These are phyloP conservation scores for Diadromus collaris DNA, from an alignment of 2,888 invertebrate species.

Conservation along the genomic window DNA sequence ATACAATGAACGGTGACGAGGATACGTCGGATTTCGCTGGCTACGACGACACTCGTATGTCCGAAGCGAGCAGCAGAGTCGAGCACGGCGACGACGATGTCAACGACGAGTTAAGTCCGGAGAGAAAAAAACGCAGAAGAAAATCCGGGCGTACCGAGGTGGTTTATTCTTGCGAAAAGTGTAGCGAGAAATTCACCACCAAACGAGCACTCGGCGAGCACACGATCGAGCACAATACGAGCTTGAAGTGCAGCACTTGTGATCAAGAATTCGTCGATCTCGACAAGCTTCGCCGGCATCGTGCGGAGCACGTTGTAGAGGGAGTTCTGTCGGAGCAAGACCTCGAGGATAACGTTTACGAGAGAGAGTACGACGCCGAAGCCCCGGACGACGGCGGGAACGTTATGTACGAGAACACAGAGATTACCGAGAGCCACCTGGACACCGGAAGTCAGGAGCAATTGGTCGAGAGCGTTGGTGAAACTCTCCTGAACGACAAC, in stretches of 20 bases:
- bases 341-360: slow-evolving; percentile 66
- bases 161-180: slow-evolving; percentile 67
- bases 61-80: slow-evolving; percentile 50
- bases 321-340: slow-evolving; percentile 74
- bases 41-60: slow-evolving; percentile 58
- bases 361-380: slow-evolving; percentile 49
- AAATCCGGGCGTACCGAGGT: slow-evolving; percentile 42
- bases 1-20: slow-evolving; percentile 60
- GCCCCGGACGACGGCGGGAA: slow-evolving; percentile 50
- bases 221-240: slow-evolving; percentile 60
- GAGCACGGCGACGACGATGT: slow-evolving; percentile 51
- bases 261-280: slow-evolving; percentile 71
- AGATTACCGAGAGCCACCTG: slow-evolving; percentile 29
- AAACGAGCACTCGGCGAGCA: slow-evolving; percentile 70
- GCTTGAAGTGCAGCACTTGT: slow-evolving; percentile 73
- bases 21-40: slow-evolving; percentile 63
- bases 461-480: slow-evolving; percentile 1
- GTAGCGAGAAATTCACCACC: slow-evolving; percentile 67
- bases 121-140: slow-evolving; percentile 53
- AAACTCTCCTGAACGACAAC: not conserved
- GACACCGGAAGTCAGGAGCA: slow-evolving; percentile 10
- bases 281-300: slow-evolving; percentile 73
- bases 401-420: slow-evolving; percentile 29
- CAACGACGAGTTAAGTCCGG: slow-evolving; percentile 27
- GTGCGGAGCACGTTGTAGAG: slow-evolving; percentile 74